Evolutionary conservation across 2,113 vertebrate genomes (phyloP).

Genomic region (Labeo catla): DNA sequence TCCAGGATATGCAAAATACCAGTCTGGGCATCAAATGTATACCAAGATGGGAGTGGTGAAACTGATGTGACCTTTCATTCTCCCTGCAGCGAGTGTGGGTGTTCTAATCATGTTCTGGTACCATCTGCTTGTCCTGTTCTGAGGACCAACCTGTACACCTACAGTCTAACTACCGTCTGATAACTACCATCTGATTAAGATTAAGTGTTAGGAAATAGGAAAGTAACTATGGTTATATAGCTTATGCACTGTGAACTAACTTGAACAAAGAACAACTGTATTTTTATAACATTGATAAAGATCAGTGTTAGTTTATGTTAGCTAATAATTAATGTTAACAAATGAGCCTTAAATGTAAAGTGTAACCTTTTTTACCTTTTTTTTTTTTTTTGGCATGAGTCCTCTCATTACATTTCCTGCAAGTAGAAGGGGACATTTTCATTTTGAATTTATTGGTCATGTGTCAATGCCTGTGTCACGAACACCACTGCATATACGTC

Average conservation of each 20-base stretch:
- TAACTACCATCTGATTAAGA: no score
- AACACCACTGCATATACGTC: background rate
- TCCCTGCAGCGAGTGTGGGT: background rate
- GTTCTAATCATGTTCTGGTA: background rate
- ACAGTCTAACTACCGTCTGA: background rate
- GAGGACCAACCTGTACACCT: background rate
- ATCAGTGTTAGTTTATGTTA: no score
- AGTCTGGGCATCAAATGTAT: background rate
- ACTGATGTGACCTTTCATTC: background rate
- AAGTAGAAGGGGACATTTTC: background rate
- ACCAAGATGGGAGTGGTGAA: background rate
- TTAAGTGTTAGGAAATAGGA: no score
- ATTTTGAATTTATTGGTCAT: background rate
- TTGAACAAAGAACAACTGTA: no score
- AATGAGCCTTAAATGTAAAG: no score
- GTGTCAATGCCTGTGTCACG: background rate
- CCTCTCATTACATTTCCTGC: background rate
- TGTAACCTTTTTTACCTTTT: no score
- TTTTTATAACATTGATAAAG: no score
- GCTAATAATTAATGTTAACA: no score
- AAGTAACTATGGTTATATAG: no score
- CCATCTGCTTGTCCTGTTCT: background rate
- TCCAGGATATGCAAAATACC: background rate
- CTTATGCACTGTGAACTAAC: no score
- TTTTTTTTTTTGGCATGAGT: no score